Evolutionary conservation across 2,888 invertebrate genomes (phyloP).

Genomic region (Melanargia galathea): DNA sequence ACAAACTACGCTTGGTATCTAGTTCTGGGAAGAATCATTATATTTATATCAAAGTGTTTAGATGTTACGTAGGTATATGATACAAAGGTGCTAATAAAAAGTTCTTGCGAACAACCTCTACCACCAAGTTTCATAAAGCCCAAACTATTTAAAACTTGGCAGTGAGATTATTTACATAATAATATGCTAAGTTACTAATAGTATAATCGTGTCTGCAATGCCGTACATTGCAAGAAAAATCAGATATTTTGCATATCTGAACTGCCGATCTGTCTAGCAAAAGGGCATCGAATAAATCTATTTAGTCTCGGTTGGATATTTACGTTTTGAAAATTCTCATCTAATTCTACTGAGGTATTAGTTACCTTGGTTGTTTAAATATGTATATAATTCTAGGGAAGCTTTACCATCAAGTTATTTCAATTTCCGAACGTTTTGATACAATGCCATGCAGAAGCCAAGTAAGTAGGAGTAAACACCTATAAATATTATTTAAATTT

Average conservation of each 20-base stretch:
- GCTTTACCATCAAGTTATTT: not conserved
- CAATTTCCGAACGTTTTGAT: not conserved
- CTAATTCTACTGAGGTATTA: too few relatives aligned
- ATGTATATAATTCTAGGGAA: too few relatives aligned
- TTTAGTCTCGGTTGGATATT: too few relatives aligned
- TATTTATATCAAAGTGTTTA: not conserved
- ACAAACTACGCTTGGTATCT: not conserved
- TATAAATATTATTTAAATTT: too few relatives aligned
- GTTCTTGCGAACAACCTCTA: not conserved
- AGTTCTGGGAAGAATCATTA: slow-evolving; percentile 1
- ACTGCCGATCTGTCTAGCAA: not conserved
- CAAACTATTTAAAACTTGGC: not conserved
- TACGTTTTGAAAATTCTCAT: too few relatives aligned
- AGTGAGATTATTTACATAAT: not conserved
- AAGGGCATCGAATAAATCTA: not conserved
- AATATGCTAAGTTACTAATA: too few relatives aligned
- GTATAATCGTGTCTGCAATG: not conserved
- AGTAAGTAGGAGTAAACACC: not conserved
- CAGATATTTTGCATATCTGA: not conserved
- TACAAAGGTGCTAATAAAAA: too few relatives aligned
- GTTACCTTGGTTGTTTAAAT: too few relatives aligned
- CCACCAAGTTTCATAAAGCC: not conserved
- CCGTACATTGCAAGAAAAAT: not conserved
- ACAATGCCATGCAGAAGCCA: slow-evolving; percentile 8
- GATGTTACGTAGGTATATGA: not conserved